Evolutionary conservation across 1,140 invertebrate species (phyloP).

Genomic region (Drosophila paulistorum): DNA sequence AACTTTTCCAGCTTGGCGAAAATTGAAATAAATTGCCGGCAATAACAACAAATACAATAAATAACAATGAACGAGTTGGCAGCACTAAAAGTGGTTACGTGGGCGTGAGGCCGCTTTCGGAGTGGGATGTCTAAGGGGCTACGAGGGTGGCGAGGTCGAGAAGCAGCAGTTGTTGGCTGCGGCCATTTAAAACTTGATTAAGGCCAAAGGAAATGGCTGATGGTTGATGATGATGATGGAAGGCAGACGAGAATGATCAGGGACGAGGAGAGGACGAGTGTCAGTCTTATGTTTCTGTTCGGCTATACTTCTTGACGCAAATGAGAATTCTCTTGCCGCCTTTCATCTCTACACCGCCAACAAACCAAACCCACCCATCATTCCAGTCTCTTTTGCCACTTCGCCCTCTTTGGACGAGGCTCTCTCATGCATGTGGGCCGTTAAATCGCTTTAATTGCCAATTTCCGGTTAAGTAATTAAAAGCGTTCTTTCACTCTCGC

Average conservation of each 20-base stretch:
- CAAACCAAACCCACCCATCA: not conserved
- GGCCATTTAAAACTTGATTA: constrained; percentile 80
- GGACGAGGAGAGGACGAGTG: not conserved
- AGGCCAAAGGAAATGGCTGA: constrained; percentile 47
- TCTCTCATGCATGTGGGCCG: constrained; percentile 59
- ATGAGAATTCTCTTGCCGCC: constrained; percentile 35
- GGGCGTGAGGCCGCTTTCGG: not conserved
- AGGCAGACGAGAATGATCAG: not conserved
- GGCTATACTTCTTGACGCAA: constrained; percentile 33
- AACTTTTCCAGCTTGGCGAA: constrained; percentile 61
- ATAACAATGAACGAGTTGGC: constrained; percentile 79
- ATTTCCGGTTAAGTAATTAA: constrained; percentile 81
- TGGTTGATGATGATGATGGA: constrained; percentile 29
- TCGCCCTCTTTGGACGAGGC: not conserved
- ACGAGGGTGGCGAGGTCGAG: not conserved
- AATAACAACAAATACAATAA: constrained; percentile 79
- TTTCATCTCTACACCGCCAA: too few species aligned
- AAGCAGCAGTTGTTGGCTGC: constrained; percentile 11
- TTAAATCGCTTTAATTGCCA: constrained; percentile 81
- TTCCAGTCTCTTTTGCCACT: not conserved
- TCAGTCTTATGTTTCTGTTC: constrained; percentile 29
- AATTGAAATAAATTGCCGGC: constrained; percentile 82
- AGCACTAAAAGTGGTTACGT: constrained; percentile 44
- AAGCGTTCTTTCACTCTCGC: constrained; percentile 59
- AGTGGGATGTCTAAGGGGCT: not conserved